phyloP scores from a whole-genome alignment of 2,888 invertebrate genomes.

The Bruchidius siliquastri region DNA sequence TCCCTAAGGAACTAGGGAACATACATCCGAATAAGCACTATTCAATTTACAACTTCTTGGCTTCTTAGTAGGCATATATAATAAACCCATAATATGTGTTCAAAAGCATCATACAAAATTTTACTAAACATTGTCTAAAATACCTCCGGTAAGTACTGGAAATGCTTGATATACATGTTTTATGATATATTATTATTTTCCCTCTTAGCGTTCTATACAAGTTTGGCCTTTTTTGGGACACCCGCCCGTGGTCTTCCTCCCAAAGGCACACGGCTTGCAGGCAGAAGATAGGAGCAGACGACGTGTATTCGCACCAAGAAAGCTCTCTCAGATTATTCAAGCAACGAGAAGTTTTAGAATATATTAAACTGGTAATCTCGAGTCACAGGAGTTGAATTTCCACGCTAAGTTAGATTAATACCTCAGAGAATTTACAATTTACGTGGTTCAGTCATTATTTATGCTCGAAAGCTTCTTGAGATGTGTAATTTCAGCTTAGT shows the following conservation, averaged over 20 bases:
- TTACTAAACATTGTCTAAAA: no score
- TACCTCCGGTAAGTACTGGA: no score
- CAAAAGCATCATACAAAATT: no score
- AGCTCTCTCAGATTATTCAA: constrained; percentile 38
- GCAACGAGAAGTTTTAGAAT: constrained; percentile 48
- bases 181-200: no score
- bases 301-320: background rate
- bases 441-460: constrained; percentile 48
- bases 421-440: constrained; percentile 50
- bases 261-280: background rate
- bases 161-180: no score
- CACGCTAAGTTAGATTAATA: constrained; percentile 51
- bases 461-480: constrained; percentile 48
- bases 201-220: background rate
- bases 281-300: background rate
- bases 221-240: background rate
- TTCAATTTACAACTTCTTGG: no score
- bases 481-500: constrained; percentile 45
- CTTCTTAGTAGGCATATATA: no score
- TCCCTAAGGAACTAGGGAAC: no score
- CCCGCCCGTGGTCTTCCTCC: background rate
- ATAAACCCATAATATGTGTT: no score
- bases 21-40: no score
- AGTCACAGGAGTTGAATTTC: constrained; percentile 49
- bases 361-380: constrained; percentile 50